Evolutionary conservation across 2,888 invertebrate species (phyloP), one percentile per base, ranked within the genome.

Genomic region (Fragum whitleyi): DNA sequence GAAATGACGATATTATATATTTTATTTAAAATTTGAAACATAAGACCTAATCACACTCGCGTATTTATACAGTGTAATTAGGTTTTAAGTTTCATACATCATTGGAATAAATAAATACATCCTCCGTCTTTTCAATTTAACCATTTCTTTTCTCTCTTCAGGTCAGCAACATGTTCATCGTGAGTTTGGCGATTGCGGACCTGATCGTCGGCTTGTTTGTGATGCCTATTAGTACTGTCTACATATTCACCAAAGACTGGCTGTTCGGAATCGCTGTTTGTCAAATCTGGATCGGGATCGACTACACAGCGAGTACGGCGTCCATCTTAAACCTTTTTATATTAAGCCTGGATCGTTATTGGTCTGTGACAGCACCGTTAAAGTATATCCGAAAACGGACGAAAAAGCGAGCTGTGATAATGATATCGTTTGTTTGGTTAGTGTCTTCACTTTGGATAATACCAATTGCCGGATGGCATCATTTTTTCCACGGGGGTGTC

Each of bases 301-400:
- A 95, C 90, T 95, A 95, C 90, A 95, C 95, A 1, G 95, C 95
- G 74, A 95, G 95, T 88, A 95, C 95, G 0, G 95, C 95, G 11
- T 95, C 95, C 71, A 95, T 95, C 77, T 94, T 95, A 65, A 95
- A 95, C 88, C 93, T 95, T 47, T 95, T 95, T 87, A 93, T 94
- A 59, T 90, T 94, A 53, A 93, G 93, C 81, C 88, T 94, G 2
- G 93, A 94, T 80, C 92, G 95, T 23, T 95, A 95, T 88, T 95
- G 95, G 95, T 94, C 95, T 32, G 95, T 95, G 67, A 94, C 94
- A 21, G 92, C 94, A 5, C 95, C 95, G 2, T 89, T 95, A n/a
- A 92, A 94, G 74, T 95, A 95, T 89, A 88, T 95, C 68, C 91
- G 95, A 11, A 93, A 94, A 85, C 86, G 95, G 67, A 95, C 95